Evolutionary conservation across 2,888 invertebrate species (phyloP), one percentile per base, ranked within the genome.

Genomic region (Cyrtodaria siliqua): DNA sequence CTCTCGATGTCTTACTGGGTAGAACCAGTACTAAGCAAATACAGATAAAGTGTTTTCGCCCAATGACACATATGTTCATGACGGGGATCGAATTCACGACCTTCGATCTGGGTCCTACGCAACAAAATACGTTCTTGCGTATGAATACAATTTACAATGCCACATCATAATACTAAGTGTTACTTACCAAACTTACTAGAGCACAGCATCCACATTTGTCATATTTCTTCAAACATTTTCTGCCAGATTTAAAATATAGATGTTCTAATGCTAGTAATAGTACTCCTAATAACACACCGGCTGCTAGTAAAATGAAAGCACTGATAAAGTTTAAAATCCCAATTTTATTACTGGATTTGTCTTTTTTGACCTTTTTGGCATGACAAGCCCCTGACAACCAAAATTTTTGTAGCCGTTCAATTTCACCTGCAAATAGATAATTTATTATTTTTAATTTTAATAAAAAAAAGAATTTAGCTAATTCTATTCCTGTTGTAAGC

Each of bases 381-480:
- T 88, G 86, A 93, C 98, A 99, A 1, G 97, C 96, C 40, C 99
- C 98, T 0, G 98, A 98, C 96, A 99, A 96, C 99, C 99, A 99
- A 91, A 97, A 96, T 73, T 94, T 93, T 88, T 99, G 95, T 85
- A 99, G 94, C 78, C 99, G 95, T 93, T 99, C 99, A 88, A 99
- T 94, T 92, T 99, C 98, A 52, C 99, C 96, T 96, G 87, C 20
- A 87, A 78, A 33, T n/a, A n/a, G n/a, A n/a, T n/a, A n/a, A n/a
- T n/a, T n/a, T n/a, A n/a, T n/a, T n/a, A n/a, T n/a, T n/a, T n/a
- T n/a, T n/a, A n/a, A n/a, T n/a, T n/a, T n/a, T n/a, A n/a, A n/a
- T n/a, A n/a, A n/a, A n/a, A n/a, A n/a, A n/a, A n/a, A n/a, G n/a
- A n/a, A n/a, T n/a, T n/a, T n/a, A n/a, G n/a, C n/a, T n/a, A n/a